phyloP scores from a whole-genome alignment of 2,113 vertebrate species.

The Thunnus maccoyii region DNA sequence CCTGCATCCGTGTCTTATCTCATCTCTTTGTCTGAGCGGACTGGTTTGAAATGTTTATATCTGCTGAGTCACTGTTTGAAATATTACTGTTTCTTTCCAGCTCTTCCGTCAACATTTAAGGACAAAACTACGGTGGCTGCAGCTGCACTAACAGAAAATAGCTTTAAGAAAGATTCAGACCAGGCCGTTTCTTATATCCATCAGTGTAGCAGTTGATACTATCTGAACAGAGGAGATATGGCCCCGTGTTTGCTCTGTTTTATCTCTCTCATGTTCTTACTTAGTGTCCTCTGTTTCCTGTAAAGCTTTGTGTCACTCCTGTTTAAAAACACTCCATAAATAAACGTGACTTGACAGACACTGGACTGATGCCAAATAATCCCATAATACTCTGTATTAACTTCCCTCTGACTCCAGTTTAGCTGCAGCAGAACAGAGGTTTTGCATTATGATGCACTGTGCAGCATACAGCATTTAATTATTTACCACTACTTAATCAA shows the following conservation, averaged over 20 bases:
- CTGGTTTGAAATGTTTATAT: slow-evolving; percentile 5
- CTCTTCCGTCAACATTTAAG: neutral
- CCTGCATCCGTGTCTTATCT: no score
- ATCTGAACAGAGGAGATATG: slow-evolving; percentile 29
- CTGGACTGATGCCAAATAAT: slow-evolving; percentile 28
- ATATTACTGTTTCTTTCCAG: slow-evolving; percentile 5
- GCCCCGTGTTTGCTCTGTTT: neutral
- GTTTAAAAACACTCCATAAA: slow-evolving; percentile 2
- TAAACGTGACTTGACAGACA: slow-evolving; percentile 1
- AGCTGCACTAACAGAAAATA: neutral
- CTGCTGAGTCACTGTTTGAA: slow-evolving; percentile 30
- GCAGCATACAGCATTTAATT: slow-evolving; percentile 34
- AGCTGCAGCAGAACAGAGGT: slow-evolving; percentile 15
- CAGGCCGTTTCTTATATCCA: slow-evolving; percentile 41
- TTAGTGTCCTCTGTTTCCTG: slow-evolving; percentile 29
- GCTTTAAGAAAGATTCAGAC: slow-evolving; percentile 15
- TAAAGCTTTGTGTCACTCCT: slow-evolving; percentile 8
- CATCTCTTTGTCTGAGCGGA: neutral
- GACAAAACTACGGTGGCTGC: neutral
- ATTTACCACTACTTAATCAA: slow-evolving; percentile 60
- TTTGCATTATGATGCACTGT: slow-evolving; percentile 27
- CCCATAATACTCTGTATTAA: slow-evolving; percentile 17
- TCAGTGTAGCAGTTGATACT: neutral
- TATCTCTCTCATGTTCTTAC: neutral
- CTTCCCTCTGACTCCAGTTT: slow-evolving; percentile 20